Percentiles rank a stretch among this genome's conserved stretches.
These are phyloP conservation scores for mouse (Mus musculus) DNA, from an alignment of 2,113 vertebrate genomes.

Conservation along the genomic window DNA sequence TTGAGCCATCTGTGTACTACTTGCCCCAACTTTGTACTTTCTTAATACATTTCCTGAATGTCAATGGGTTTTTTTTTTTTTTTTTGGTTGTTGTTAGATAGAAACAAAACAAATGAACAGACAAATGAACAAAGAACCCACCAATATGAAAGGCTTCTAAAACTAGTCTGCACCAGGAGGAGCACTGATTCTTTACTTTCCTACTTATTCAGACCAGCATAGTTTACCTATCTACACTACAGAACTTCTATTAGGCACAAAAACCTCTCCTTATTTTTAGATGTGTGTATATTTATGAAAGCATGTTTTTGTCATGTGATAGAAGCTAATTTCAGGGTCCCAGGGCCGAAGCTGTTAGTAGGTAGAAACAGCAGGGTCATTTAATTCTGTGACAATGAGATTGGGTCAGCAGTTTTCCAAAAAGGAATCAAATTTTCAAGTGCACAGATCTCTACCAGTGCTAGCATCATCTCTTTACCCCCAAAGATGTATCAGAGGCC, in stretches of 20 bases:
- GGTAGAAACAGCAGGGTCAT: slow-evolving; percentile 55
- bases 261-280: slow-evolving; percentile 2
- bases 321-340: slow-evolving; percentile 58
- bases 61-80: background rate
- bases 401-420: slow-evolving; percentile 66
- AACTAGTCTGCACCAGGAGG: background rate
- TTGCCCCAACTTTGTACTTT: background rate
- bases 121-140: background rate
- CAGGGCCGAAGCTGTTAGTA: slow-evolving; percentile 53
- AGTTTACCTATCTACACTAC: background rate
- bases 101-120: background rate
- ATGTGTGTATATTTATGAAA: slow-evolving; percentile 21
- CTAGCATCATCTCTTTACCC: background rate
- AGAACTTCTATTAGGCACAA: slow-evolving; percentile 22
- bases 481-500: slow-evolving; percentile 55
- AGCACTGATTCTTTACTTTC: background rate
- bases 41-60: background rate
- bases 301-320: slow-evolving; percentile 18
- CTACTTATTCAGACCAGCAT: background rate
- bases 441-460: slow-evolving; percentile 29
- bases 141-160: background rate
- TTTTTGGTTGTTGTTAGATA: background rate
- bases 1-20: background rate
- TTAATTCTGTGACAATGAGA: slow-evolving; percentile 52
- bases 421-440: slow-evolving; percentile 68